Base-by-base conservation (phyloP, 2,888 invertebrate species). In the Linnaemya vulpina region DNA sequence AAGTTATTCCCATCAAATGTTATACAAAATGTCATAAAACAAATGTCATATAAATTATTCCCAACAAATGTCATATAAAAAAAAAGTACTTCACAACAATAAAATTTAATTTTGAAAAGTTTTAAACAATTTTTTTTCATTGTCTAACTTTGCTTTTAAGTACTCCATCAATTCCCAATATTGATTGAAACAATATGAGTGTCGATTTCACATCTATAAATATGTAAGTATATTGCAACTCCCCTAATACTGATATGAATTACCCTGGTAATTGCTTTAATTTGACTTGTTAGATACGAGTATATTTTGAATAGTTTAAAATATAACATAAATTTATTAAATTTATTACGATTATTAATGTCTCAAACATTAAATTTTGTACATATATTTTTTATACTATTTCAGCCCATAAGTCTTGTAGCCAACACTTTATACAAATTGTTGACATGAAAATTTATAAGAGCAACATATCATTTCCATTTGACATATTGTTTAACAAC, bases 401-500 rank as follows among this genome's bases (percentile, higher is more conserved):
- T 35, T 53, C 30, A 15, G 4, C 3, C 15, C 10, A 30, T 11
- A 71, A 30, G 15, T 60, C 58, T 20, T 58, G 63, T 63, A 76
- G 53, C 55, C 67, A 60, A 78, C 58, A 67, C 53, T 71, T 76
- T 25, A 40, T 30, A 74, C 78, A 74, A 78, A 78, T 84, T 81
- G 80, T 84, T 80, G 70, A 84, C 73, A 70, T 65, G 68, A 51
- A 63, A 81, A 80, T 43, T 74, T 63, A 77, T 74, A 55, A 73
- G 46, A 58, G 75, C 80, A 71, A 78, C 78, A 78, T 74, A 81
- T 78, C 84, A 81, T 74, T 81, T 84, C 60, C 67, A 60, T 77
- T 77, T 84, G 81, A 84, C 81, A 84, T 74, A 78, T 84, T 84
- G 74, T 74, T 81, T 65, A 84, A 84, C 81, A 84, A 84, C 74